Evolutionary conservation across 2,797 vertebrate genomes (phyloP).

Genomic region (Sebastes iracundus): DNA sequence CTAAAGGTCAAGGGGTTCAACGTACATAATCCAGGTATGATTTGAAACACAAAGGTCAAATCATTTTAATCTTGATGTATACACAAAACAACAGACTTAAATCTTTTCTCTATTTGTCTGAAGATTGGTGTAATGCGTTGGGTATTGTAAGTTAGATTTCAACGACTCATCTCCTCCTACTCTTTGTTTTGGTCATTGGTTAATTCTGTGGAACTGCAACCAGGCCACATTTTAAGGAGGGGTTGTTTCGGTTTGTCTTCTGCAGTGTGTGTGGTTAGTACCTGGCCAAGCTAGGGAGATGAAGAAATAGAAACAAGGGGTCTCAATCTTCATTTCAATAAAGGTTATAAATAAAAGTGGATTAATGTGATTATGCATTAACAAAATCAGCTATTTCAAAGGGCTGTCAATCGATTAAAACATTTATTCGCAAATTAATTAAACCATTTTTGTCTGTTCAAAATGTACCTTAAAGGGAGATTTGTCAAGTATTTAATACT

Average conservation of each 20-base stretch:
- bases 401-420: too few relatives aligned
- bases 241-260: neutral
- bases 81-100: slow-evolving; percentile 14
- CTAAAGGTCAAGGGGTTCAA: slow-evolving; percentile 23
- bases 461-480: too few relatives aligned
- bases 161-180: neutral
- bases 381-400: neutral
- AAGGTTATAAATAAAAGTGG: neutral
- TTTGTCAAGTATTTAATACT: too few relatives aligned
- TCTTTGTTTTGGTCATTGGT: neutral
- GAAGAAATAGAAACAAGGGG: neutral
- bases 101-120: slow-evolving; percentile 40
- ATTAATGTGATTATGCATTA: slow-evolving; percentile 12
- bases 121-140: neutral
- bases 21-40: slow-evolving; percentile 58
- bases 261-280: slow-evolving; percentile 1
- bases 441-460: too few relatives aligned
- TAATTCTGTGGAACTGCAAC: neutral
- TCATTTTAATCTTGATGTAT: slow-evolving; percentile 34
- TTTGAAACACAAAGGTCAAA: slow-evolving; percentile 26
- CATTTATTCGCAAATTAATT: too few relatives aligned
- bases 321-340: neutral
- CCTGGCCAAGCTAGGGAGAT: neutral
- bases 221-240: neutral
- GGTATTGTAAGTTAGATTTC: neutral